These are phyloP conservation scores for Globodera ellingtonae DNA, from an alignment of 1,140 invertebrate species.

Conservation along the genomic window DNA sequence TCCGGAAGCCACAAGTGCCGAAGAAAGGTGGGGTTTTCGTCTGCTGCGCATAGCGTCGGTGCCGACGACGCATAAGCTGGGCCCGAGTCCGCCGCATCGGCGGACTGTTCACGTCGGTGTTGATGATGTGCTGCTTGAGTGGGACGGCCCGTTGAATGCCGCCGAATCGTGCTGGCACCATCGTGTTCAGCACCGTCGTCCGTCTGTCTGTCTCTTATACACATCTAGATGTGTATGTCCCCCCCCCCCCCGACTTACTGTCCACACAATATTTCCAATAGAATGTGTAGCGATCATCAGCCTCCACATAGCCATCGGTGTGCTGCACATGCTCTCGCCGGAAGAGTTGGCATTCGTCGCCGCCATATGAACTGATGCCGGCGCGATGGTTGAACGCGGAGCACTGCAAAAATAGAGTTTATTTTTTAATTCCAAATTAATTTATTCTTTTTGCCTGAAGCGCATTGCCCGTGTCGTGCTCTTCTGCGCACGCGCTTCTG, in stretches of 20 bases:
- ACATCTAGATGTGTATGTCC: no score
- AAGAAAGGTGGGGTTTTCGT: slow-evolving; percentile 12
- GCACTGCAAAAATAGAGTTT: slow-evolving; percentile 35
- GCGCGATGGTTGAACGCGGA: slow-evolving; percentile 63
- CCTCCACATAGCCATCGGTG: slow-evolving; percentile 64
- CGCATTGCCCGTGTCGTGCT: slow-evolving; percentile 54
- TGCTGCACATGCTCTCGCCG: slow-evolving; percentile 59
- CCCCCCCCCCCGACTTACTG: no score
- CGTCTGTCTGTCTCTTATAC: no score
- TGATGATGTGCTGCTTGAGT: no score
- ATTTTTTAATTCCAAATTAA: neutral
- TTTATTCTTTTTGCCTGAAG: slow-evolving; percentile 24
- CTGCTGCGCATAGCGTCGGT: neutral
- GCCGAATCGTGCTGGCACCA: neutral
- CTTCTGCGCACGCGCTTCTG: slow-evolving; percentile 54
- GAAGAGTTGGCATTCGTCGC: slow-evolving; percentile 59
- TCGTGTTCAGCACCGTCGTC: neutral
- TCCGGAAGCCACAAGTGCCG: slow-evolving; percentile 4
- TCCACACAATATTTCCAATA: no score
- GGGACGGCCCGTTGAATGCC: no score
- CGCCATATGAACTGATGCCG: slow-evolving; percentile 42
- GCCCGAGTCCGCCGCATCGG: neutral
- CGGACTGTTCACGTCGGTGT: neutral
- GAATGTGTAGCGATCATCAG: slow-evolving; percentile 65
- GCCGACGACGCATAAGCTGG: neutral